Evolutionary conservation across 2,888 invertebrate genomes (phyloP).

Genomic region (Stictocephala bisonia): DNA sequence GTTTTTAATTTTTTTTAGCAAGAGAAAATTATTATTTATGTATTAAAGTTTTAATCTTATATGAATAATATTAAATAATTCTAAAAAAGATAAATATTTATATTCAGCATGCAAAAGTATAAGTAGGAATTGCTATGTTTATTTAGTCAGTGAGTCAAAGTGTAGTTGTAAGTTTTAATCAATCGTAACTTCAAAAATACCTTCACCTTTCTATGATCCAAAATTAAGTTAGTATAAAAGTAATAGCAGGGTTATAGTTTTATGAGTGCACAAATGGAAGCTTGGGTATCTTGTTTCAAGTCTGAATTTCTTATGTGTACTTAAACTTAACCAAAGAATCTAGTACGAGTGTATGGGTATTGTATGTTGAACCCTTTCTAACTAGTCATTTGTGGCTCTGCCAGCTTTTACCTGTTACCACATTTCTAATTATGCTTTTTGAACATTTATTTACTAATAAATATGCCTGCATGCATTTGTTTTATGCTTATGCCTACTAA

Average conservation of each 20-base stretch:
- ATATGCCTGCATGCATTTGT: not conserved
- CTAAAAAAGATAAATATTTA: too few relatives aligned
- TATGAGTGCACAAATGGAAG: slow-evolving; percentile 19
- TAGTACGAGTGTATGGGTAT: not conserved
- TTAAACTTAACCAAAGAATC: slow-evolving; percentile 34
- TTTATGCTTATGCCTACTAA: not conserved
- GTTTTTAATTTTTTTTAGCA: too few relatives aligned
- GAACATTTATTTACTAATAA: not conserved
- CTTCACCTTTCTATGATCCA: not conserved
- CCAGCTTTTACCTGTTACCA: slow-evolving; percentile 28
- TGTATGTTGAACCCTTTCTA: slow-evolving; percentile 19
- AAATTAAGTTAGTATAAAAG: not conserved
- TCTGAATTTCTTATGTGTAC: slow-evolving; percentile 30
- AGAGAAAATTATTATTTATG: too few relatives aligned
- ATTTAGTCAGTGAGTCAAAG: too few relatives aligned
- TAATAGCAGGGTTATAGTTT: not conserved
- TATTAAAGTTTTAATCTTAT: too few relatives aligned
- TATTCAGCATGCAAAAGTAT: too few relatives aligned
- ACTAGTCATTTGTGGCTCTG: slow-evolving; percentile 33
- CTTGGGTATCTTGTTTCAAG: slow-evolving; percentile 15
- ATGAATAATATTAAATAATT: too few relatives aligned
- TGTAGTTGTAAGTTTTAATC: too few relatives aligned
- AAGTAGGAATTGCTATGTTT: too few relatives aligned
- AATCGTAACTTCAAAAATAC: too few relatives aligned
- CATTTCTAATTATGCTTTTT: slow-evolving; percentile 11